Base-by-base conservation (phyloP, 1,140 invertebrate genomes). In the Gonioctena quinquepunctata region DNA sequence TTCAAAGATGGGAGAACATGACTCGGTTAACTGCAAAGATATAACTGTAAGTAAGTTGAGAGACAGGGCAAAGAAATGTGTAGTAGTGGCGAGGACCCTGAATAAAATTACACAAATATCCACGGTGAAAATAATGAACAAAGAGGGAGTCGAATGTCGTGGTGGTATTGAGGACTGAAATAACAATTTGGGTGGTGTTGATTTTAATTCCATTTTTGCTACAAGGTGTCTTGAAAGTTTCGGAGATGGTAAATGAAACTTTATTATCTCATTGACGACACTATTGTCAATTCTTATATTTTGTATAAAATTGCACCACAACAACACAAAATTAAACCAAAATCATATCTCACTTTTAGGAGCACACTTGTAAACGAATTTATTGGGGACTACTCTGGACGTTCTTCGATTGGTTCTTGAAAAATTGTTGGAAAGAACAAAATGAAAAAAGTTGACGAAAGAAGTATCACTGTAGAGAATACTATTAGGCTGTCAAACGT, bases 201-300 rank as follows among this genome's bases (percentile, higher is more conserved):
- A 81, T 73, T 77, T 76, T 75, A 80, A 71, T 75, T 80, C 67
- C 76, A 76, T 76, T 69, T 75, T 22, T 69, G 71, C 42, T 82
- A 81, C 70, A 75, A 77, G 72, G 76, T 80, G 67, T 73, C 79
- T 71, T 74, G 79, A 56, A 82, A 81, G 74, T 80, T 74, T 70
- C 74, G 76, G 63, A 80, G 82, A 75, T 82, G 81, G 81, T 83
- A 78, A 79, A 76, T 82, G 67, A 78, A 83, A 61, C 81, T 83
- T 75, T 83, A 78, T 73, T 76, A 78, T 73, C 65, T 74, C 71
- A 63, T 79, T 19, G 75, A 80, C 64, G 75, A 76, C 42, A 64
- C 66, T 72, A n/a, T n/a, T n/a, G n/a, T n/a, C n/a, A n/a, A n/a
- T n/a, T n/a, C n/a, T n/a, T n/a, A n/a, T n/a, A n/a, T n/a, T n/a